phyloP scores from a whole-genome alignment of 2,797 vertebrate genomes.

The Semotilus atromaculatus region DNA sequence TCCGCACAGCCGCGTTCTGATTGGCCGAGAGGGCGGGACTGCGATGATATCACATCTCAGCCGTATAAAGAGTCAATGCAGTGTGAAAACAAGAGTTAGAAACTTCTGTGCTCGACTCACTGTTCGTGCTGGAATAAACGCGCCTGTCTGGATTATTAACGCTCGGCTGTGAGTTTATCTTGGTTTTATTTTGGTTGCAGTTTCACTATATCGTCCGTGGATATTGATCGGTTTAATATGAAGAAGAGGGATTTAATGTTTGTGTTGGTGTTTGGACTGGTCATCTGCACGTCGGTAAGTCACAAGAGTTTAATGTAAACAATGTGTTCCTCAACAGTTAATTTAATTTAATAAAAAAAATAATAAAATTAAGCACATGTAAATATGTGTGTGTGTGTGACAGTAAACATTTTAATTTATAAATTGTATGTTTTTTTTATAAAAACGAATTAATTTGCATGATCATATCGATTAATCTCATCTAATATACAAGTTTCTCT shows the following conservation, averaged over 20 bases:
- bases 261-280: constrained; percentile 62
- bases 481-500: no score
- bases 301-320: neutral
- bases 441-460: no score
- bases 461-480: no score
- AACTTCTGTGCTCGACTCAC: constrained; percentile 59
- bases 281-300: constrained; percentile 72
- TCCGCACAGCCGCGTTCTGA: constrained; percentile 64
- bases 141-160: constrained; percentile 1
- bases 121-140: constrained; percentile 32
- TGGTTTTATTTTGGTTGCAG: neutral
- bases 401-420: no score
- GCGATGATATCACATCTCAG: constrained; percentile 48
- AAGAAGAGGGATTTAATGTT: constrained; percentile 74
- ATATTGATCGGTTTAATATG: constrained; percentile 4
- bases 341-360: neutral
- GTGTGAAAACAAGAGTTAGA: constrained; percentile 57
- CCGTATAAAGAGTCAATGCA: constrained; percentile 70
- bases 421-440: no score
- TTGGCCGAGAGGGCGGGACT: constrained; percentile 74
- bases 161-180: neutral
- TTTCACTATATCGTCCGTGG: neutral
- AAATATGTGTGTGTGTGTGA: no score
- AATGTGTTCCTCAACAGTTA: neutral
- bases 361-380: neutral